phyloP scores from a whole-genome alignment of 1,140 invertebrate species.

The Parapsyche elsis region DNA sequence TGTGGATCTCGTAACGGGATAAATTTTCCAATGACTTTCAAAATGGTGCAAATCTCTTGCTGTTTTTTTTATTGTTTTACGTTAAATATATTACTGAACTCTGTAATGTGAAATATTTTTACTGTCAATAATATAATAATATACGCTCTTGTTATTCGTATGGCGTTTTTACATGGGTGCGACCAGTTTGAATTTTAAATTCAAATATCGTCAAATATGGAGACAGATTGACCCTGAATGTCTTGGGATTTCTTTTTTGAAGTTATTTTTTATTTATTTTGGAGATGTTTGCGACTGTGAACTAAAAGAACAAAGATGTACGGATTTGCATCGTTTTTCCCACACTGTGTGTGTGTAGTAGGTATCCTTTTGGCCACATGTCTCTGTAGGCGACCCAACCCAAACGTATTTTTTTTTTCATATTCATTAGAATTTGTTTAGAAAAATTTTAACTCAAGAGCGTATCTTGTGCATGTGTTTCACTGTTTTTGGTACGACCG shows the following conservation, averaged over 20 bases:
- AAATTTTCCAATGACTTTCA: not conserved
- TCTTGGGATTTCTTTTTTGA: not conserved
- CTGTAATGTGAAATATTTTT: too few relatives aligned
- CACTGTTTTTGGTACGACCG: not conserved
- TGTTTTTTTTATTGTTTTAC: too few relatives aligned
- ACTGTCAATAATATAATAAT: too few relatives aligned
- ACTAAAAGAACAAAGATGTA: conserved; percentile 1
- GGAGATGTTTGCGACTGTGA: not conserved
- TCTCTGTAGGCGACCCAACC: not conserved
- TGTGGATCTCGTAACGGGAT: not conserved
- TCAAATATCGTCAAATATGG: not conserved
- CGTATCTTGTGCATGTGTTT: not conserved
- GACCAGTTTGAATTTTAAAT: not conserved
- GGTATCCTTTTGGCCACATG: conserved; percentile 42
- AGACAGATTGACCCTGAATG: not conserved
- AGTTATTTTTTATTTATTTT: not conserved
- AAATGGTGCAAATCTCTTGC: too few relatives aligned
- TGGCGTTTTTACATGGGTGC: not conserved
- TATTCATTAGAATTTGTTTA: conserved; percentile 1
- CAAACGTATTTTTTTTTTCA: not conserved
- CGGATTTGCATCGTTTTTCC: conserved; percentile 37
- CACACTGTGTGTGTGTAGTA: conserved; percentile 39
- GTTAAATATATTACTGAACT: too few relatives aligned
- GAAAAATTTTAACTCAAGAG: not conserved
- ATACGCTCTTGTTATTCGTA: too few relatives aligned